phyloP scores from a whole-genome alignment of 1,140 invertebrate species.

The Helicoverpa armigera region DNA sequence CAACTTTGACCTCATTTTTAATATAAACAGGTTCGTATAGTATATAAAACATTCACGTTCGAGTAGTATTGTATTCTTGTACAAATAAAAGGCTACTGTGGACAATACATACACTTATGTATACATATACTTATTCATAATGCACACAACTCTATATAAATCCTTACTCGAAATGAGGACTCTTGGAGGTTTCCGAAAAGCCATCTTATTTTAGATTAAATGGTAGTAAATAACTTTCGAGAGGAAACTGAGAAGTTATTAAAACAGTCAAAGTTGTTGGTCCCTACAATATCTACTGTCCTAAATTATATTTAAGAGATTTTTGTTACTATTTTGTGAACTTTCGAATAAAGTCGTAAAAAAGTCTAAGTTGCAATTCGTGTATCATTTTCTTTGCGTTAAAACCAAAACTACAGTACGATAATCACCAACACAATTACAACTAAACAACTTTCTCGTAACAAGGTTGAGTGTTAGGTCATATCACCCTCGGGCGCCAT shows the following conservation, averaged over 20 bases:
- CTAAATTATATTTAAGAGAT: too few relatives aligned
- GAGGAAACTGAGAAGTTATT: neutral
- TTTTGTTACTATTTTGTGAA: too few relatives aligned
- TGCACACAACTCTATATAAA: constrained; percentile 5
- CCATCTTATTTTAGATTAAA: neutral
- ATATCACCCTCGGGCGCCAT: constrained; percentile 15
- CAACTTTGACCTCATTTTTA: constrained; percentile 35
- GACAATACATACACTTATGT: neutral
- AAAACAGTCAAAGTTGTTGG: too few relatives aligned
- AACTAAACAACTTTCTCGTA: neutral
- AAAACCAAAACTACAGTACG: neutral
- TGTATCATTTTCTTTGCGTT: too few relatives aligned
- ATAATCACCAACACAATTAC: neutral
- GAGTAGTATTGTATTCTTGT: neutral
- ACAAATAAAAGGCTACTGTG: constrained; percentile 33
- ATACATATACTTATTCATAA: constrained; percentile 5
- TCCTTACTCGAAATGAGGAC: neutral
- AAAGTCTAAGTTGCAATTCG: too few relatives aligned
- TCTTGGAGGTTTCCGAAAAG: neutral
- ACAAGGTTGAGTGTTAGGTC: constrained; percentile 21
- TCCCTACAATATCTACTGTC: too few relatives aligned
- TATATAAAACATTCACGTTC: constrained; percentile 8
- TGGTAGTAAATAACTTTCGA: neutral
- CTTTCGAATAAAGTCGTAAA: too few relatives aligned
- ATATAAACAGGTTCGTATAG: constrained; percentile 20